Percentiles rank a stretch among this genome's conserved stretches.
phyloP scores from a whole-genome alignment of 2,113 vertebrate genomes.

The Syngnathus scovelli region DNA sequence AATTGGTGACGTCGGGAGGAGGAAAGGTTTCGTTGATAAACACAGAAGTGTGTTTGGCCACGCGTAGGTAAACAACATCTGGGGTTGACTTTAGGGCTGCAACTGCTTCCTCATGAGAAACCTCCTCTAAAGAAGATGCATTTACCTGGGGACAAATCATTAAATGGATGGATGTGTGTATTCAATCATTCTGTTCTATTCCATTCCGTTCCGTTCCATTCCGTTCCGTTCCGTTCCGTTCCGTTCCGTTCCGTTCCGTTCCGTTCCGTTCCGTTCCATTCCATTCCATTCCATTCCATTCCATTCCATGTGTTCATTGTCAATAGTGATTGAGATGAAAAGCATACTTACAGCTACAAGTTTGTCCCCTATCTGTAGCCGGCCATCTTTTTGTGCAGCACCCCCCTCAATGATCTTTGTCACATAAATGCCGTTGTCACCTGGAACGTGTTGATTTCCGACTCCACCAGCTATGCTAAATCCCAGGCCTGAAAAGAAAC shows the following conservation, averaged over 20 bases:
- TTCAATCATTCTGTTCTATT: too few relatives aligned
- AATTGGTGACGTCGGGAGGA: constrained; percentile 90
- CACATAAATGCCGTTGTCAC: constrained; percentile 97
- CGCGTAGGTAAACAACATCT: constrained; percentile 92
- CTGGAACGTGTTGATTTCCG: constrained; percentile 96
- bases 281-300: too few relatives aligned
- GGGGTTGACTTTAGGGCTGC: constrained; percentile 95
- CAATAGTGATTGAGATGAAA: too few relatives aligned
- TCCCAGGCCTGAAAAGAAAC: constrained; percentile 80
- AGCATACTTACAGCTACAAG: constrained; percentile 83
- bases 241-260: too few relatives aligned
- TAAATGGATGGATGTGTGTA: too few relatives aligned
- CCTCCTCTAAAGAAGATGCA: constrained; percentile 87
- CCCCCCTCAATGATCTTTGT: constrained; percentile 97
- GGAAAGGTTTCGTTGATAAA: constrained; percentile 91
- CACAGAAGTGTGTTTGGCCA: constrained; percentile 89
- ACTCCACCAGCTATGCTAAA: constrained; percentile 98
- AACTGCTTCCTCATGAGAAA: constrained; percentile 95
- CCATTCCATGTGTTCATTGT: too few relatives aligned
- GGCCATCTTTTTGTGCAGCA: constrained; percentile 94
- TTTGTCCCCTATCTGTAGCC: constrained; percentile 96
- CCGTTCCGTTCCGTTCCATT: too few relatives aligned
- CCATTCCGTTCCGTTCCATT: too few relatives aligned
- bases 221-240: too few relatives aligned
- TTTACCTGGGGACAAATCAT: constrained; percentile 79